phyloP scores from a whole-genome alignment of 2,888 invertebrate genomes.

The Frankliniella intonsa region DNA sequence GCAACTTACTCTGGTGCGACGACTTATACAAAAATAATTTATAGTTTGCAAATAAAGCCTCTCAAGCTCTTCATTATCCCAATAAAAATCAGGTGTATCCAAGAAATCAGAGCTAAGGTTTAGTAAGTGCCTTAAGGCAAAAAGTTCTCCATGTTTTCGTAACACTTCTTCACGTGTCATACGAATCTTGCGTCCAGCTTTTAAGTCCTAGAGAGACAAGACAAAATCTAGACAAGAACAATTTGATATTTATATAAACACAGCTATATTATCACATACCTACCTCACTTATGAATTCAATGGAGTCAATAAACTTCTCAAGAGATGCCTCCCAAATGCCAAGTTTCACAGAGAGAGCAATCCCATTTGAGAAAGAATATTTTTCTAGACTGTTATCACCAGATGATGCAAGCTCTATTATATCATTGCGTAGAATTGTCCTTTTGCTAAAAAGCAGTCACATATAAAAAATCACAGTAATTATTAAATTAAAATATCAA shows the following conservation, averaged over 20 bases:
- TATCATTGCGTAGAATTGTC: constrained; percentile 49
- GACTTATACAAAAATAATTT: constrained; percentile 75
- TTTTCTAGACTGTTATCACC: constrained; percentile 69
- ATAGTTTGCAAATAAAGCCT: constrained; percentile 75
- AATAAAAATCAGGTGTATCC: constrained; percentile 96
- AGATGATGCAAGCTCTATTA: constrained; percentile 52
- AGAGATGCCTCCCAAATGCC: constrained; percentile 90
- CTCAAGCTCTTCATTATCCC: constrained; percentile 91
- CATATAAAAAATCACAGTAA: constrained; percentile 40
- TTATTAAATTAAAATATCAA: constrained; percentile 30
- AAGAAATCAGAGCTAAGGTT: constrained; percentile 91
- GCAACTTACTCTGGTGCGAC: constrained; percentile 70
- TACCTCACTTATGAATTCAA: constrained; percentile 70
- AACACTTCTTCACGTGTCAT: constrained; percentile 68
- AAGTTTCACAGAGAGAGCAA: constrained; percentile 88
- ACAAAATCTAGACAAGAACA: background rate
- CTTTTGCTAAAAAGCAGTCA: constrained; percentile 43
- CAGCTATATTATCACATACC: background rate
- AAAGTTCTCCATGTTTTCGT: constrained; percentile 79
- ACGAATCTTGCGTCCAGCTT: constrained; percentile 64
- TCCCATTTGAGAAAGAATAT: constrained; percentile 91
- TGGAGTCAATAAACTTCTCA: constrained; percentile 75
- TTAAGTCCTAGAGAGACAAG: constrained; percentile 55
- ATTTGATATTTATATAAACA: background rate
- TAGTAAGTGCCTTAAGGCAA: constrained; percentile 80